phyloP scores from a whole-genome alignment of 2,888 invertebrate species.

The Agriopis leucophaearia region DNA sequence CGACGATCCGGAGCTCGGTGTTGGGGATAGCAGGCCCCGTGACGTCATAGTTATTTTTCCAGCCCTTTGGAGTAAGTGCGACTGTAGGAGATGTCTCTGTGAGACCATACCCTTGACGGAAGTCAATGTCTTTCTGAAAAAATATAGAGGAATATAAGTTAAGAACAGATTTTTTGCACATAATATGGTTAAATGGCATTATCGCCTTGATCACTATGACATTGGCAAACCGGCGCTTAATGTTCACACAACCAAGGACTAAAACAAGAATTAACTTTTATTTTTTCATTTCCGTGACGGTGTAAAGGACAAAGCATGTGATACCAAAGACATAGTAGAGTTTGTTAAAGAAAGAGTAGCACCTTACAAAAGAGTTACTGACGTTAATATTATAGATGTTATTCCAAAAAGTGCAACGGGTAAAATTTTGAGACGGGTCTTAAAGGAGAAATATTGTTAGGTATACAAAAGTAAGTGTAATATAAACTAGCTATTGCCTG shows the following conservation, averaged over 20 bases:
- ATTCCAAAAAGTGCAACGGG: constrained; percentile 93
- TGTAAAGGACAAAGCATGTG: constrained; percentile 53
- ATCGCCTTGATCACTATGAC: too few species aligned
- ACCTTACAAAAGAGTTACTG: constrained; percentile 90
- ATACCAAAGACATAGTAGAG: constrained; percentile 85
- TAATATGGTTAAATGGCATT: too few species aligned
- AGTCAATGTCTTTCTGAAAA: constrained; percentile 71
- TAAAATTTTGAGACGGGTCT: constrained; percentile 90
- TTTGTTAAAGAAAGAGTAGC: constrained; percentile 91
- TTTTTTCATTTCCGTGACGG: too few species aligned
- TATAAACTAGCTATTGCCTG: not conserved
- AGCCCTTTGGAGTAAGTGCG: constrained; percentile 66
- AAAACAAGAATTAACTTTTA: too few species aligned
- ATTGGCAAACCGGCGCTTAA: too few species aligned
- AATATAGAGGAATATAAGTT: not conserved
- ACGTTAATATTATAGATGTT: constrained; percentile 88
- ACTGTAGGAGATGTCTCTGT: constrained; percentile 90
- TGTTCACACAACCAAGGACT: too few species aligned
- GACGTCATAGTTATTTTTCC: constrained; percentile 60
- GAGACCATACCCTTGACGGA: constrained; percentile 89
- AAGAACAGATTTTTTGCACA: not conserved
- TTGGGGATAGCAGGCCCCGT: constrained; percentile 88
- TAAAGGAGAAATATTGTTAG: constrained; percentile 78
- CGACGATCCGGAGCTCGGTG: constrained; percentile 88
- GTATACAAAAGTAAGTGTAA: not conserved